Base-by-base conservation (phyloP, 2,797 vertebrate genomes). In the Siniperca undulata region DNA sequence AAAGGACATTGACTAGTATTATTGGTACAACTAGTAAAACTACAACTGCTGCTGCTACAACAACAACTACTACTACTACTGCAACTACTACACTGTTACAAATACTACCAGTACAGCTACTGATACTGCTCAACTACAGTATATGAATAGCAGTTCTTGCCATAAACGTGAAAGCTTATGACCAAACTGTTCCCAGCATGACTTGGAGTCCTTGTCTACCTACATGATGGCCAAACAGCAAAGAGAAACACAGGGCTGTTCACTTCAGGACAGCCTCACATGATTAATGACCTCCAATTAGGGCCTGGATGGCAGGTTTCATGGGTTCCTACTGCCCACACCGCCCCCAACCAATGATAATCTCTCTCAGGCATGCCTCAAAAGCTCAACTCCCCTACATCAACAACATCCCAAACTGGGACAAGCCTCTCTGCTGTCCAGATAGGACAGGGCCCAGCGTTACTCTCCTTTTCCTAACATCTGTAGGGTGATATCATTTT, bases 221-320 rank as follows among this genome's bases (percentile, higher is more conserved):
- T 84, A 64, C 84, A 88, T 80, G 70, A 88, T 86, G 87, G 79
- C 87, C 90, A 93, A 91, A 90, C 55, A 17, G 92, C 86, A 89
- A 85, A 86, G 79, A 87, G 91, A 93, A 95, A 95, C 94, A 95
- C 93, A 89, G 88, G 72, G 58, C 92, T 84, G 92, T 95, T 96
- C 93, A 94, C 88, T 87, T 79, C 91, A 89, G 83, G 92, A 94
- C 88, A 89, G 93, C 89, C 86, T 86, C 85, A 78, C 76, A 92
- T 96, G 95, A 96, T 96, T 96, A 95, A 96, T 96, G 92, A 92
- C 94, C 93, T 94, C 93, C 94, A 95, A 96, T 96, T 96, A 96
- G 87, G 90, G 69, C 77, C 86, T 89, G 89, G 91, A 95, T 92
- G 93, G 93, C 91, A 94, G 93, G 93, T 95, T 94, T 95, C 93